A percentile compares a stretch with the other conserved stretches of the same genome.
phyloP scores from a whole-genome alignment of 30 jellyfish, hydroid and myxozoan species.

The Chrysaora quinquecirrha region DNA sequence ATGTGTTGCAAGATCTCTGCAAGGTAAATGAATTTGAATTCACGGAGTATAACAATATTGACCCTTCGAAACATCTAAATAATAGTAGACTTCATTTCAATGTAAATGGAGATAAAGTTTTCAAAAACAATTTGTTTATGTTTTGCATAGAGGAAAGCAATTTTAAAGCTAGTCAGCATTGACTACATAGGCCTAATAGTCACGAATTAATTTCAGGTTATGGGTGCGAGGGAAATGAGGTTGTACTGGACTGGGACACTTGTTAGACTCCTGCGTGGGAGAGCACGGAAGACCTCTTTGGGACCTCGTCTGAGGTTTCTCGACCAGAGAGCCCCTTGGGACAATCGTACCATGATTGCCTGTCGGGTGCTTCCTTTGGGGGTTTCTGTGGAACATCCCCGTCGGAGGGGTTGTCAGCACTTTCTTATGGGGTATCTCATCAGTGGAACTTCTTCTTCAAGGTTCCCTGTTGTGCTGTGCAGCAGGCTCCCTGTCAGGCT shows the following conservation, averaged over 20 bases:
- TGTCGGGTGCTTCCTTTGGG: no score
- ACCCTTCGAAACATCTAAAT: slow-evolving; percentile 14
- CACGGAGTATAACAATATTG: slow-evolving; percentile 17
- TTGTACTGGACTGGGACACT: not conserved
- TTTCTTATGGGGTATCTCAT: not conserved
- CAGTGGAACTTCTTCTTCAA: not conserved
- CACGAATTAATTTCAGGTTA: not conserved
- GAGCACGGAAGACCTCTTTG: no score
- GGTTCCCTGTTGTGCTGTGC: no score
- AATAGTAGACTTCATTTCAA: slow-evolving; percentile 19
- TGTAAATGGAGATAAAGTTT: slow-evolving; percentile 10
- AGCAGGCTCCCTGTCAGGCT: no score
- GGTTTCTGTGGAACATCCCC: slow-evolving; percentile 2
- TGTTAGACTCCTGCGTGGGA: no score
- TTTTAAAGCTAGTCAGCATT: not conserved
- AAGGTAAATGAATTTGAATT: not conserved
- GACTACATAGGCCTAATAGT: not conserved
- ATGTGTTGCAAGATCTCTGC: slow-evolving; percentile 23
- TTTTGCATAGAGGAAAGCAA: not conserved
- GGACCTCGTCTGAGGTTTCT: not conserved
- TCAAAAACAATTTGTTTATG: not conserved
- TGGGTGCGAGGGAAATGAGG: slow-evolving; percentile 7
- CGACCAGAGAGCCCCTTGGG: slow-evolving; percentile 3
- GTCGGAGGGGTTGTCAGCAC: not conserved
- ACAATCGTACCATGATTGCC: not conserved